Conservation (phyloP, 2,888 invertebrate species). For the Panopea generosa region DNA sequence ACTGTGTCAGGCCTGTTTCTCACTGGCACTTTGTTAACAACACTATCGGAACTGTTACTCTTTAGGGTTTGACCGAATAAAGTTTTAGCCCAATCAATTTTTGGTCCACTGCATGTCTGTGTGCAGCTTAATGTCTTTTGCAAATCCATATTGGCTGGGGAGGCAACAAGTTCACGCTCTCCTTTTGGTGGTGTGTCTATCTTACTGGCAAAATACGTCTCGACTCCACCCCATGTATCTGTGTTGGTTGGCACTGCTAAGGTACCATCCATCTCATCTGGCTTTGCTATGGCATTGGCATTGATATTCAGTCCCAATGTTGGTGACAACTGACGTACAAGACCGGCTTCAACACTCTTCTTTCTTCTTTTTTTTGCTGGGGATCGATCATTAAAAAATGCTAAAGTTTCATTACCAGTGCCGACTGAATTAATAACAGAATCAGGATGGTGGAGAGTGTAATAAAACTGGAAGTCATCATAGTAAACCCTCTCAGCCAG, state of each 20-base stretch:
- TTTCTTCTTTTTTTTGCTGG: conserved; percentile 58
- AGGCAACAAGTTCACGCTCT: conserved; percentile 4
- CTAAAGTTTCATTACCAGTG: neutral
- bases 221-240: conserved; percentile 13
- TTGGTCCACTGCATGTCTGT: neutral
- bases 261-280: too few relatives aligned
- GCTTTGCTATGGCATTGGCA: neutral
- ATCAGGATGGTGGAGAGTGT: conserved; percentile 14
- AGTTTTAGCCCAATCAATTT: conserved; percentile 14
- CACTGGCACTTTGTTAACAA: neutral
- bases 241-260: neutral
- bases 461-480: conserved; percentile 29
- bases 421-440: neutral
- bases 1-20: too few relatives aligned
- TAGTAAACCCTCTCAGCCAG: conserved; percentile 34
- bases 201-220: conserved; percentile 15
- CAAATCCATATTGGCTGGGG: conserved; percentile 12
- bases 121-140: neutral
- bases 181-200: neutral
- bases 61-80: conserved; percentile 6
- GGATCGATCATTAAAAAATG: conserved; percentile 30
- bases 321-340: neutral
- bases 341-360: conserved; percentile 11
- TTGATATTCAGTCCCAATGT: neutral
- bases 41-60: neutral